These are phyloP conservation scores for Ylistrum balloti DNA, from an alignment of 1,140 invertebrate species.

Conservation along the genomic window DNA sequence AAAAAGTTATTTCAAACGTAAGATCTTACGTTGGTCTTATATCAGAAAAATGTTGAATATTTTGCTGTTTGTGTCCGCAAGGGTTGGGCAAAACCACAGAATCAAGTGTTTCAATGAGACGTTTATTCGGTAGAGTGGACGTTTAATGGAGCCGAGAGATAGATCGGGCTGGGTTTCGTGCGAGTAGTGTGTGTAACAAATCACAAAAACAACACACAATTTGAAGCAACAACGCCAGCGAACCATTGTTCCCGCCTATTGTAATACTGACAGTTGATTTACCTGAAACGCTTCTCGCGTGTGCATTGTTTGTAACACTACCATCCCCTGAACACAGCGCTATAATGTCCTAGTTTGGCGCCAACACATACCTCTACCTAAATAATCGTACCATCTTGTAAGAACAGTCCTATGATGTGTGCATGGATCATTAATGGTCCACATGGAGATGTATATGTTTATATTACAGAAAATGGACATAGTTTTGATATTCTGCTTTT, in stretches of 20 bases:
- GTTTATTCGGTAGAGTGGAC: conserved; percentile 3
- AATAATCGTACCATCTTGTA: no score
- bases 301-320: conserved; percentile 27
- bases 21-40: neutral
- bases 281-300: conserved; percentile 24
- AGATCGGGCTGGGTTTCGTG: conserved; percentile 13
- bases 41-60: neutral
- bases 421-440: neutral
- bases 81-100: neutral
- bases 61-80: neutral
- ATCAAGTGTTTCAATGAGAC: neutral
- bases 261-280: conserved; percentile 14
- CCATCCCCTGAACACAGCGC: neutral
- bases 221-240: conserved; percentile 2
- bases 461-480: no score
- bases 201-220: neutral
- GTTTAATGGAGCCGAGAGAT: neutral
- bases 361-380: neutral
- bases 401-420: no score
- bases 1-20: no score
- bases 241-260: conserved; percentile 28
- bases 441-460: no score
- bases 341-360: neutral
- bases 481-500: no score
- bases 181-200: neutral